phyloP scores from a whole-genome alignment of 37 sponge, comb jelly and placozoan species.

The Axinella damicornis region DNA sequence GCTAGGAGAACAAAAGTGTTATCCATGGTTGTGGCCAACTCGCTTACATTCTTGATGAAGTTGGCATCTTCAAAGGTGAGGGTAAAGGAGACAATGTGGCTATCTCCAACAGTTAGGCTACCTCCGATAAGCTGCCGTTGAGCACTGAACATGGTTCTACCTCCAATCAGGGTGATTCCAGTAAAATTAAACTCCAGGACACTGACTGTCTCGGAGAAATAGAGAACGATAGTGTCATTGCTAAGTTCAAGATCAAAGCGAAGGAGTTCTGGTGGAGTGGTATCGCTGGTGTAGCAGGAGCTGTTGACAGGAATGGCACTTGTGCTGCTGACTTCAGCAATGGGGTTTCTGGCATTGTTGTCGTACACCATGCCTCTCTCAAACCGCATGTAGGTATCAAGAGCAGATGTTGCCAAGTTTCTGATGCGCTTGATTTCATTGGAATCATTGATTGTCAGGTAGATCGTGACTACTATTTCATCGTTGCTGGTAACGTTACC shows the following conservation, averaged over 20 bases:
- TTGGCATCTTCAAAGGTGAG: constrained; percentile 83
- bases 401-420: constrained; percentile 69
- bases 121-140: constrained; percentile 71
- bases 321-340: constrained; percentile 18
- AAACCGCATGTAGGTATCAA: constrained; percentile 69
- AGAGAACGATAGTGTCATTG: constrained; percentile 67
- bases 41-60: constrained; percentile 73
- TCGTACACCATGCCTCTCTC: constrained; percentile 70
- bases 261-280: constrained; percentile 72
- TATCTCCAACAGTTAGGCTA: constrained; percentile 34
- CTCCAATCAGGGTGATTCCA: constrained; percentile 71
- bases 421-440: constrained; percentile 74
- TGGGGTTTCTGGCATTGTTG: constrained; percentile 75
- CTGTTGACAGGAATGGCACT: constrained; percentile 56
- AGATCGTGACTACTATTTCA: constrained; percentile 58
- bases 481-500: constrained; percentile 77
- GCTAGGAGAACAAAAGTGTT: constrained; percentile 76
- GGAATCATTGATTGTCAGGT: constrained; percentile 69
- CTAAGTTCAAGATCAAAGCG: constrained; percentile 79
- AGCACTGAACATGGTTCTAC: constrained; percentile 2
- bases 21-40: constrained; percentile 46
- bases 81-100: constrained; percentile 46
- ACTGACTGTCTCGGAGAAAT: constrained; percentile 89
- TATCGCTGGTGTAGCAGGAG: constrained; percentile 76
- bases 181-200: constrained; percentile 63